Base-by-base conservation (phyloP, 2,113 vertebrate genomes). In the Phalacrocorax carbo region DNA sequence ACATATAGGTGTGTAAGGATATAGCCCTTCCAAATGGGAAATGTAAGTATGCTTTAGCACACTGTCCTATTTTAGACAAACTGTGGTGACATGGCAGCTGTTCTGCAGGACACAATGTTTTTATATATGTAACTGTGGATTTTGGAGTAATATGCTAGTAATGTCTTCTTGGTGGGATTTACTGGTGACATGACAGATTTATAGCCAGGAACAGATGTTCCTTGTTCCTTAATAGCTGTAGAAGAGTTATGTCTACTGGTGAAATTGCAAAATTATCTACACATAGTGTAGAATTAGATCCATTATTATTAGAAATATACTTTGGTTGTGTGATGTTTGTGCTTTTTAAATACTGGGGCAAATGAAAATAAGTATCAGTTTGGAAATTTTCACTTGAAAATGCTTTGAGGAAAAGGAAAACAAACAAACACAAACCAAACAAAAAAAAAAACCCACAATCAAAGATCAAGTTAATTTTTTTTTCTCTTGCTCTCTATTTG, bases 201-300 rank as follows among this genome's bases (percentile, higher is more conserved):
- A 97, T 75, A 86, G 85, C 23, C 48, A 12, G 91, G 68, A 98
- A 94, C 97, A 97, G 84, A 98, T 97, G 96, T 95, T 95, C 34
- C 46, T 88, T 78, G 26, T 75, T 97, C 54, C 44, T 70, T 90
- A 87, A 97, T 55, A 96, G 44, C 72, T 96, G 20, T 69, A 86
- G 77, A 96, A 84, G 54, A 91, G 29, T 84, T 93, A 92, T 68
- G 68, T 69, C 58, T 86, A 70, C 32, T 69, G 29, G 4, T 42
- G 76, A 88, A 92, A 95, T 81, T 91, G 36, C 55, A 97, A 93
- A 97, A 94, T 96, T 95, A 82, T 94, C 80, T 94, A 68, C 73
- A 87, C 71, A 58, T 20, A 80, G 13, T 68, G 22, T 51, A 25
- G 61, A 80, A 92, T 78, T 90, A 89, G 26, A 88, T 61, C 40